Conservation (phyloP, 2,888 invertebrate genomes). For the Choristoneura rosaceana region DNA sequence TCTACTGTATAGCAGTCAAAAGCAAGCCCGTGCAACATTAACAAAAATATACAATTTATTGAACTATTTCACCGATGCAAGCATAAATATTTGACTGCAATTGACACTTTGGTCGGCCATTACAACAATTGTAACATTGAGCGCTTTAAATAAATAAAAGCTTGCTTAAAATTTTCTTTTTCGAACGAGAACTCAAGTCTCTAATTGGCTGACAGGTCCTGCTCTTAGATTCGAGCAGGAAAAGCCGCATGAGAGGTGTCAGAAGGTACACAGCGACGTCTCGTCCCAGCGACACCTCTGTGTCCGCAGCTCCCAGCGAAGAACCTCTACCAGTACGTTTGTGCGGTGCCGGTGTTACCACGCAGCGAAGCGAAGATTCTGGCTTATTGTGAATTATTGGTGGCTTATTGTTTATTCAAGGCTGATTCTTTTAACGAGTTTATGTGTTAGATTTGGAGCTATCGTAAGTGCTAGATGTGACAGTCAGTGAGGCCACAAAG, state of each 20-base stretch:
- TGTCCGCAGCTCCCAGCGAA: constrained; percentile 82
- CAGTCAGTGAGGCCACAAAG: not conserved
- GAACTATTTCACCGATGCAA: not conserved
- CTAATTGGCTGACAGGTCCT: constrained; percentile 83
- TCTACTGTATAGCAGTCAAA: not conserved
- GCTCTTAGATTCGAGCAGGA: constrained; percentile 84
- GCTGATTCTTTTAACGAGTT: not conserved
- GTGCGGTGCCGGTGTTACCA: constrained; percentile 70
- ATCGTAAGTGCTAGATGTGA: not conserved
- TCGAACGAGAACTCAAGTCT: constrained; percentile 53
- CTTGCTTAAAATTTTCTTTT: constrained; percentile 37
- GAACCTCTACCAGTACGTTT: constrained; percentile 82
- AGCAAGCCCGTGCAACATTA: not conserved
- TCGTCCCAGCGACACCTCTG: constrained; percentile 79
- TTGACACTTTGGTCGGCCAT: not conserved
- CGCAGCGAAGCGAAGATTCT: constrained; percentile 62
- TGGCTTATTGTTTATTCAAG: constrained; percentile 4
- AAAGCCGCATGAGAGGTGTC: constrained; percentile 70
- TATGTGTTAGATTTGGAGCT: not conserved
- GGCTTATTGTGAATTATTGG: not conserved
- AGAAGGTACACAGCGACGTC: constrained; percentile 80
- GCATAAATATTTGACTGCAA: not conserved
- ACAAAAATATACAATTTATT: not conserved
- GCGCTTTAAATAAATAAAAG: constrained; percentile 33
- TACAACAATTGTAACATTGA: not conserved